Evolutionary conservation across 2,797 vertebrate genomes (phyloP).

Genomic region (Myioborus melanocephalus): DNA sequence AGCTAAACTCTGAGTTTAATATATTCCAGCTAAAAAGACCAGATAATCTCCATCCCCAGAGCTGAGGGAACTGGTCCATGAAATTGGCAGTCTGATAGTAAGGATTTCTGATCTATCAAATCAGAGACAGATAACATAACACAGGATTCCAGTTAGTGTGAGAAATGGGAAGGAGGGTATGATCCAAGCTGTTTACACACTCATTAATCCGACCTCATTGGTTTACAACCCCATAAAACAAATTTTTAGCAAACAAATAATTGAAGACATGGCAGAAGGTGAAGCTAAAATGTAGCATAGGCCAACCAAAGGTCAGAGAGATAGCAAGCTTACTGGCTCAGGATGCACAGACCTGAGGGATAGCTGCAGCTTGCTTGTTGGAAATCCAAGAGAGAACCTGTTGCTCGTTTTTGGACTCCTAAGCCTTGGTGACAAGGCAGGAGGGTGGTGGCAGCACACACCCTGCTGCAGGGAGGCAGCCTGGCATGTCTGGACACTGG

Average conservation of each 20-base stretch:
- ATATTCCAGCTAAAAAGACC: constrained; percentile 37
- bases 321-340: not conserved
- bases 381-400: fast-evolving
- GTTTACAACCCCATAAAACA: not conserved
- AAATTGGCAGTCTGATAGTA: constrained; percentile 42
- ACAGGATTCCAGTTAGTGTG: not conserved
- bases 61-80: constrained; percentile 50
- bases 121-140: not conserved
- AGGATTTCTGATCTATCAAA: constrained; percentile 42
- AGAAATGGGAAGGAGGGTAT: not conserved
- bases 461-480: not conserved
- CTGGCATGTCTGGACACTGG: not conserved
- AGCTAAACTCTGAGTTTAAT: constrained; percentile 36
- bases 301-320: not conserved
- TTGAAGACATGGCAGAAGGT: not conserved
- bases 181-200: not conserved
- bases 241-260: not conserved
- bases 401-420: not conserved
- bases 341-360: fast-evolving
- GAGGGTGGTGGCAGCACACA: not conserved
- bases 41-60: constrained; percentile 26
- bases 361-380: not conserved
- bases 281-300: not conserved
- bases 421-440: not conserved
- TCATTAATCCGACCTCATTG: not conserved